A percentile compares a stretch with the other conserved stretches of the same genome.
phyloP scores from a whole-genome alignment of 2,113 vertebrate species.

The Trogon surrucura region DNA sequence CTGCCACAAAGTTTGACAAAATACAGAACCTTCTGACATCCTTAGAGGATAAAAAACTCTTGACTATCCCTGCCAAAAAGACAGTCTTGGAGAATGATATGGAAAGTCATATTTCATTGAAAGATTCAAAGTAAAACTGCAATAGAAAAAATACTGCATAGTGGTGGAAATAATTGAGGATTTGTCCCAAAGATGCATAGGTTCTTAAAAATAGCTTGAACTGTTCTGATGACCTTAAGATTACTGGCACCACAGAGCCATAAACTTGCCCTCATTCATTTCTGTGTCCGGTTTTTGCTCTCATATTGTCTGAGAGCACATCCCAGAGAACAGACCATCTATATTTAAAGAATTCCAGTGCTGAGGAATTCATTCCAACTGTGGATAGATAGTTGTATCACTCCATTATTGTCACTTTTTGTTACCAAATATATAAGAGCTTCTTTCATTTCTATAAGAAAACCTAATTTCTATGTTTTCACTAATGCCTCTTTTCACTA shows the following conservation, averaged over 20 bases:
- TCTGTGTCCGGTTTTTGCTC: neutral
- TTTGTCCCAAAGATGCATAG: neutral
- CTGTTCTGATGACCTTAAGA: neutral
- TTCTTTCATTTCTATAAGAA: neutral
- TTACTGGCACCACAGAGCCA: neutral
- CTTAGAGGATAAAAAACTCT: conserved; percentile 30
- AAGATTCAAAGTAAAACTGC: conserved; percentile 17
- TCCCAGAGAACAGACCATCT: neutral
- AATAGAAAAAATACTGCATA: neutral
- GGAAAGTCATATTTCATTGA: conserved; percentile 38
- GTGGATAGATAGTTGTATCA: neutral
- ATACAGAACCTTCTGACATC: conserved; percentile 43
- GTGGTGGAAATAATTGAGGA: neutral
- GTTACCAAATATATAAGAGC: neutral
- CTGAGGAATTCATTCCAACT: neutral
- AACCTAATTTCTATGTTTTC: neutral
- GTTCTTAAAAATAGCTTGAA: conserved; percentile 6
- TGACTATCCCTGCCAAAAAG: conserved; percentile 45
- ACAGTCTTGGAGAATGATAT: conserved; percentile 27
- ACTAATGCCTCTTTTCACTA: neutral
- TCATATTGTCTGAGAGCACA: neutral
- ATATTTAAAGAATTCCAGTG: neutral
- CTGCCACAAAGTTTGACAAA: conserved; percentile 62
- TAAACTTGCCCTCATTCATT: neutral
- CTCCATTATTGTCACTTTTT: neutral